Evolutionary conservation across 2,113 vertebrate species (phyloP).

Genomic region (Antechinus stuartii): DNA sequence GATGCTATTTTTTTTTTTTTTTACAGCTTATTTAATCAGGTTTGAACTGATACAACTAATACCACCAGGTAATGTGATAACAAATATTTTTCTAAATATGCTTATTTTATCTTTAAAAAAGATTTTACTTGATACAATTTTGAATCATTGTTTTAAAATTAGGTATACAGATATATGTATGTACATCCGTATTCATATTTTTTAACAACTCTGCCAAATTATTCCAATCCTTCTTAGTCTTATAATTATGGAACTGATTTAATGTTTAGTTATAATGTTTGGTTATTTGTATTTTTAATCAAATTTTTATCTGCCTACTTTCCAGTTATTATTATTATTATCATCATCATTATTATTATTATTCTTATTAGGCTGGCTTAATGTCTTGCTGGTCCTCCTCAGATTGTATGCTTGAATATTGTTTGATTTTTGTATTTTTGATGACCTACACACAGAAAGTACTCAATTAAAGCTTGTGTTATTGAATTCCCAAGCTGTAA

Average conservation of each 20-base stretch:
- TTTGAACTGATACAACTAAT: slow-evolving; percentile 87
- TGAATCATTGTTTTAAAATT: slow-evolving; percentile 13
- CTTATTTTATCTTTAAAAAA: slow-evolving; percentile 46
- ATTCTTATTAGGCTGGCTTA: not conserved
- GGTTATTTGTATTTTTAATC: slow-evolving; percentile 11
- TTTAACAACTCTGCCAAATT: not conserved
- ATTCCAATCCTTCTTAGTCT: not conserved
- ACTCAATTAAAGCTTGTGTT: not conserved
- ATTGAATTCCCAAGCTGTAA: not conserved
- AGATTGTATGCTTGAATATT: not conserved
- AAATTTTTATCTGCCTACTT: slow-evolving; percentile 20
- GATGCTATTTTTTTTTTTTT: slow-evolving; percentile 58
- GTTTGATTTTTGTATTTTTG: not conserved
- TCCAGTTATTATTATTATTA: not conserved
- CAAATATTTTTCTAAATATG: slow-evolving; percentile 57
- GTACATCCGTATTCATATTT: not conserved
- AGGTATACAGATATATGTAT: not conserved
- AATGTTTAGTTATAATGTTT: not conserved
- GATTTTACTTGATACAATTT: slow-evolving; percentile 14
- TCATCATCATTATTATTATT: no score
- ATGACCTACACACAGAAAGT: not conserved
- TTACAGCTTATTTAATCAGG: slow-evolving; percentile 82
- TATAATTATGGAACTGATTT: slow-evolving; percentile 19
- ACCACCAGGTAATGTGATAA: slow-evolving; percentile 83
- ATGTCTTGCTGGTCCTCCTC: not conserved